Base-by-base conservation (phyloP, 2,888 invertebrate species). In the Hyposoter didymator region DNA sequence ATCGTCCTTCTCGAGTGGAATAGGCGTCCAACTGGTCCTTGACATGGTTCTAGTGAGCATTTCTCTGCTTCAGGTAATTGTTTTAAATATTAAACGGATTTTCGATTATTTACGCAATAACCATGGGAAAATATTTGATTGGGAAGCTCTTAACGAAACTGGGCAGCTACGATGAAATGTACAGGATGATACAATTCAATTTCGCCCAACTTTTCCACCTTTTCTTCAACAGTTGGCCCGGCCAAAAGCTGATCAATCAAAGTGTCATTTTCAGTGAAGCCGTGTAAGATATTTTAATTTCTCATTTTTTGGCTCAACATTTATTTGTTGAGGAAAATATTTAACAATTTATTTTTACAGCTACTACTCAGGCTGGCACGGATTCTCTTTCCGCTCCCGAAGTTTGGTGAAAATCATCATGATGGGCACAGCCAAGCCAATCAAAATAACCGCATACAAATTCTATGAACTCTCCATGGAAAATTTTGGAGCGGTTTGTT, bases 401-500 rank as follows among this genome's bases (percentile, higher is more conserved):
- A 67, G 35, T 19, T 45, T 85, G 14, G 12, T 85, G 2, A 72
- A 66, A 43, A 55, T 80, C 47, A 72, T 83, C n/a, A 79, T 75
- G 64, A 28, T 79, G 76, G 55, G 67, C 19, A 32, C 74, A 69
- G 47, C 22, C 12, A 70, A 45, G n/a, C 85, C 82, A 0, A 70
- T 78, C 14, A 22, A 32, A 17, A 19, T 83, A 4, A 72, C 70
- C 0, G 75, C 75, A 28, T 66, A 72, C 28, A 66, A 64, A 2
- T 52, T 85, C 12, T 73, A 52, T 28, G 69, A 52, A 5, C 55
- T 85, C 55, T 83, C 79, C 0, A 83, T 85, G 79, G 82, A 83
- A 14, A 83, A 52, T 47, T 85, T 80, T 17, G 66, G 79, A 12
- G 12, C 47, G 55, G 85, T 79, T 7, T 1, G 70, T 32, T 8